These are phyloP conservation scores for Drymonia ruficornis DNA, from an alignment of 2,888 invertebrate species.

Conservation along the genomic window DNA sequence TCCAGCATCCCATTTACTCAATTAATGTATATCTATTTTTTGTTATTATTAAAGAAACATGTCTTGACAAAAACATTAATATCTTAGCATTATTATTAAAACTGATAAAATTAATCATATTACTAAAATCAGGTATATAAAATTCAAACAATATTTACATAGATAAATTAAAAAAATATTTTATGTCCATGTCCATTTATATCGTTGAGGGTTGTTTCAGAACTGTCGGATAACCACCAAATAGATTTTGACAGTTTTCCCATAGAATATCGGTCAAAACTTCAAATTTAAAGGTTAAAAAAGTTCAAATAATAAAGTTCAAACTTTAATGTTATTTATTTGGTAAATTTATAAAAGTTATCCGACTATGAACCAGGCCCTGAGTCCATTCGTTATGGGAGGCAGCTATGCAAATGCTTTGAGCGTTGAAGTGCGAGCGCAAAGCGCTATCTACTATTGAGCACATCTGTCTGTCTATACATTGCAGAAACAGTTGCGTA, in stretches of 20 bases:
- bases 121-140: not conserved
- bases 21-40: not conserved
- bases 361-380: too few relatives aligned
- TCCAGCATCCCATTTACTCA: not conserved
- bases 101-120: not conserved
- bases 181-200: not conserved
- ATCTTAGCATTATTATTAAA: not conserved
- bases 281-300: too few relatives aligned
- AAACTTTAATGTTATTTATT: too few relatives aligned
- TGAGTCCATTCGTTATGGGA: not conserved
- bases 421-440: not conserved
- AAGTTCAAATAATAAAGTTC: too few relatives aligned
- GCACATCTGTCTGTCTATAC: not conserved
- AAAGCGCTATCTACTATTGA: not conserved
- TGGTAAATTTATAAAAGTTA: too few relatives aligned
- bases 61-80: not conserved
- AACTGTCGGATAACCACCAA: too few relatives aligned
- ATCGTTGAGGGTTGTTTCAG: too few relatives aligned
- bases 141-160: not conserved
- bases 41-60: not conserved
- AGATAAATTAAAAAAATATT: conserved; percentile 1
- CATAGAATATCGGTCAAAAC: too few relatives aligned
- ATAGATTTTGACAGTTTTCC: too few relatives aligned
- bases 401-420: not conserved
- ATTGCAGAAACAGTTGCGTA: not conserved